Conservation (phyloP, 1,140 invertebrate species). For the Zaprionus nigranus region DNA sequence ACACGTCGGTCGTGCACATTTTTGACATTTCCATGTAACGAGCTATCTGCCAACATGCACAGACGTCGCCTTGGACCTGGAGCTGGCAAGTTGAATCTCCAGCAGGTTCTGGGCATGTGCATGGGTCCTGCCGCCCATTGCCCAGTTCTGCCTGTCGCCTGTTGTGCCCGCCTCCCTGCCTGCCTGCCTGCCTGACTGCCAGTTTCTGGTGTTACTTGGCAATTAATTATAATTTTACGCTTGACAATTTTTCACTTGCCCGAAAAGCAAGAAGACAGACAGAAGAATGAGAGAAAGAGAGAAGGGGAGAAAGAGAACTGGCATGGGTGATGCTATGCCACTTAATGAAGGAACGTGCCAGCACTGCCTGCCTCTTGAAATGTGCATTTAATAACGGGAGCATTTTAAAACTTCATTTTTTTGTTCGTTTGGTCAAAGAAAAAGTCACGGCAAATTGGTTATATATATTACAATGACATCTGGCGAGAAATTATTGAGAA, state of each 20-base stretch:
- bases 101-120: neutral
- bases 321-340: conserved; percentile 8
- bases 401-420: conserved; percentile 21
- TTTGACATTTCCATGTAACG: conserved; percentile 46
- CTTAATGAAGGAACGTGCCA: conserved; percentile 40
- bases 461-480: conserved; percentile 25
- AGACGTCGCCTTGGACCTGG: neutral
- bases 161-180: conserved; percentile 30
- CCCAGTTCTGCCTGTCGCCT: conserved; percentile 6
- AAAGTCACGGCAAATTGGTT: conserved; percentile 23
- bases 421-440: conserved; percentile 4
- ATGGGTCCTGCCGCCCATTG: conserved; percentile 7
- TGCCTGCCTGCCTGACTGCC: conserved; percentile 17
- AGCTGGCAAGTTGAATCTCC: neutral
- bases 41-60: conserved; percentile 36
- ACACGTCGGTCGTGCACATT: conserved; percentile 31
- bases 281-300: neutral
- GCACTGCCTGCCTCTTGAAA: conserved; percentile 7
- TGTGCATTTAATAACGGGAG: conserved; percentile 48
- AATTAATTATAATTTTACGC: conserved; percentile 81
- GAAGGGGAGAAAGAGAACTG: neutral
- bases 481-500: conserved; percentile 38
- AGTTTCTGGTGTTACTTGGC: conserved; percentile 52
- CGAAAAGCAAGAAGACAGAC: conserved; percentile 30
- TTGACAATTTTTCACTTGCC: conserved; percentile 65